A percentile compares a stretch with the other conserved stretches of the same genome.
phyloP scores from a whole-genome alignment of 2,797 vertebrate genomes.

The Notolepis coatsorum region DNA sequence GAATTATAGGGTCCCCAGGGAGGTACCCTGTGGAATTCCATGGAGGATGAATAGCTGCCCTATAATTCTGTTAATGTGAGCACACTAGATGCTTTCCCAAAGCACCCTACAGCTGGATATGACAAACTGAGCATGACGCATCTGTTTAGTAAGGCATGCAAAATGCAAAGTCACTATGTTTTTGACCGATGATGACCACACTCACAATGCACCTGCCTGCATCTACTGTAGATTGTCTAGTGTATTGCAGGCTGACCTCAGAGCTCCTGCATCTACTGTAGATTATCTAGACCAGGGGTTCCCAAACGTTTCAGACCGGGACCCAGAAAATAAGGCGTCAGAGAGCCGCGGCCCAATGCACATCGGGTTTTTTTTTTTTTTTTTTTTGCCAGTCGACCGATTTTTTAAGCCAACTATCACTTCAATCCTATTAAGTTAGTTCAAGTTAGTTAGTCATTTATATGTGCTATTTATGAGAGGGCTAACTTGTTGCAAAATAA shows the following conservation, averaged over 20 bases:
- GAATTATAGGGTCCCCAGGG: background rate
- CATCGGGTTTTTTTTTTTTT: no score
- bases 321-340: no score
- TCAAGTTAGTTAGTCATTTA: background rate
- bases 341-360: no score
- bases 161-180: constrained; percentile 1
- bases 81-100: background rate
- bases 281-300: no score
- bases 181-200: constrained; percentile 1
- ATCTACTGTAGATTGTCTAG: no score
- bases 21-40: constrained; percentile 18
- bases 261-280: background rate
- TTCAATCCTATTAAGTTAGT: background rate
- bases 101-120: constrained; percentile 20
- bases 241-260: constrained; percentile 2
- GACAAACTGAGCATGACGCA: background rate
- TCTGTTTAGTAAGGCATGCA: constrained; percentile 11
- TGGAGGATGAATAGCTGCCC: background rate
- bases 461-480: no score
- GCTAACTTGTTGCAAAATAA: no score
- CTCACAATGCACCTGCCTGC: background rate
- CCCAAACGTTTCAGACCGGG: no score
- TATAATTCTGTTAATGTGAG: constrained; percentile 6
- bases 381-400: background rate
- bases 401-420: background rate